Base-by-base conservation (phyloP, 2,888 invertebrate genomes). In the Stenurella melanura region DNA sequence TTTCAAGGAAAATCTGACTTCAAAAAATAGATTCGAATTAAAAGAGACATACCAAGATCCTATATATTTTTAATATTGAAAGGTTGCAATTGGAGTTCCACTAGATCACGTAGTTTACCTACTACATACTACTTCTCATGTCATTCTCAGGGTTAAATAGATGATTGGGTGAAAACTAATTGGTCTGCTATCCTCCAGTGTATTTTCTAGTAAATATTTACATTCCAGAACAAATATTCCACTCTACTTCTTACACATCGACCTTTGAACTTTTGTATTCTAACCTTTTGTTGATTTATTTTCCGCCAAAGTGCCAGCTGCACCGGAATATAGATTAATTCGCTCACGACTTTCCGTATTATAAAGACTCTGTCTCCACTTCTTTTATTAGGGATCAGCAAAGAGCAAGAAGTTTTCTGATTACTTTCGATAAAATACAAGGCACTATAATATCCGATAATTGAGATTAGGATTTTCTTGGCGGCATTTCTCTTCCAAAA, bases 241-340 rank as follows among this genome's bases (percentile, higher is more conserved):
- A 6, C n/a, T 1, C 4, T 50, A 6, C n/a, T 50, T 50, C 12
- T 50, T 50, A n/a, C 15, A 50, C 6, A 15, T n/a, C 50, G 15
- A 50, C 50, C 50, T 50, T 5, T 50, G 50, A 50, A 50, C 50
- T 50, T 50, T 50, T 50, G 1, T 50, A n/a, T 50, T 50, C n/a
- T 50, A 50, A 50, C 50, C 50, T 50, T 50, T n/a, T 50, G 50
- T n/a, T 50, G 50, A 50, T 50, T 50, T 50, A 50, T 50, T 50
- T 50, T 50, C 50, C n/a, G n/a, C n/a, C 50, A 50, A 50, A 50
- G 50, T 50, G 50, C 50, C 50, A 15, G 50, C 50, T 50, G 50
- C 50, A 50, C 50, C 50, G 50, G 50, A 50, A 50, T n/a, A 50
- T 50, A n/a, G 50, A 50, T 50, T 50, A 50, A 50, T 50, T 50